Evolutionary conservation across 2,797 vertebrate genomes (phyloP), one percentile per base, ranked within the genome.

Genomic region (Gymnoscopelus microlampas): DNA sequence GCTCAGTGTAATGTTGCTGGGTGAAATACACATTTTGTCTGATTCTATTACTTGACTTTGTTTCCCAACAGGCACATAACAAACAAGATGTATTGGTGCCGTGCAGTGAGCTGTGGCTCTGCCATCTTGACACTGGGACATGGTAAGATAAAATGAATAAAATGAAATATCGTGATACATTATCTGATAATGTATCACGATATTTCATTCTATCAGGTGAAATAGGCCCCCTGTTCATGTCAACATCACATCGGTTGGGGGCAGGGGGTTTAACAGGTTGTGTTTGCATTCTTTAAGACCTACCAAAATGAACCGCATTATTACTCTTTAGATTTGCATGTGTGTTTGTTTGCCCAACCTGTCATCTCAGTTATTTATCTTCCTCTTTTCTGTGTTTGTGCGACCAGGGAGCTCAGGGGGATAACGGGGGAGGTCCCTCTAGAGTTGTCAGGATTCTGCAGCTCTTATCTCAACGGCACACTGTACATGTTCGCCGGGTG

Each of bases 401-500:
- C 39, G 2, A 8, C 47, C 87, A 98, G 97, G 98, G 92, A 94
- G 47, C 91, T 82, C 86, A 92, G 91, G 84, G 73, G 88, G 35
- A 96, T 97, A 91, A 85, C 91, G 47, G 97, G 98, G 59, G 96
- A 97, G 2, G 66, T 94, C 2, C 96, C 96, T 3, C 92, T 94
- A 2, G 93, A 93, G 72, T 90, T 98, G 85, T 94, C 93, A 0
- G 95, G 94, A 68, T 95, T 94, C 76, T 98, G 97, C 59, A 96
- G 95, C 19, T 91, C 95, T 0, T 93, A 93, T 70, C 84, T 97
- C 56, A 88, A 93, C 24, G 92, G 94, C 12, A 92, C 84, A 1
- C 85, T 98, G 4, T 98, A 97, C 86, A 85, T 98, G 74, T 99
- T 99, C 79, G 98, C 94, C 72, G 98, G 98, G 71, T 96, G 95